Evolutionary conservation across 2,113 vertebrate species (phyloP), one percentile per base, ranked within the genome.

Genomic region (Brienomyrus brachyistius): DNA sequence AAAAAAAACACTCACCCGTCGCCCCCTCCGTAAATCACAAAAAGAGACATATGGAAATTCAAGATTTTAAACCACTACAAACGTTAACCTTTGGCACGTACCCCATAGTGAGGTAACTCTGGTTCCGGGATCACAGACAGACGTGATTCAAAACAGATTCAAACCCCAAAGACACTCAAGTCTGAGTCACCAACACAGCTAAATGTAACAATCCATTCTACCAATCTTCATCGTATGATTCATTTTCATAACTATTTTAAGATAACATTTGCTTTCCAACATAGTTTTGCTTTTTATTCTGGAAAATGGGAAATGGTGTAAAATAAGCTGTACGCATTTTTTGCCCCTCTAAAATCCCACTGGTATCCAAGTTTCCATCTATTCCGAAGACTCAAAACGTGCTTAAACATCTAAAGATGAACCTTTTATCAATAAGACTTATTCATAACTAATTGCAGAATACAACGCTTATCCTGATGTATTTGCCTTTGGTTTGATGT

Each of bases 11-110:
- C 19, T 5, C 54, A 21, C 54, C 54, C 19, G 1, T 6, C 59
- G 15, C 23, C 52, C 88, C 56, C 43, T 59, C 48, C 66, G 52
- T 84, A 84, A 89, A 84, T 85, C 50, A 83, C 15, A 77, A 77
- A 82, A 83, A 77, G 54, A n/a, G 21, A n/a, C 80, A 43, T 27
- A 43, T 23, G 15, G 48, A 50, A 35, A 54, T 89, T 84, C 35
- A 52, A 89, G 54, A 84, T 47, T 90, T 74, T 62, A 59, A 45
- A 89, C 89, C 80, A 89, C 80, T 54, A 59, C 83, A n/a, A 48
- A 89, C 31, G 50, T 62, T 89, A 84, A 89, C 89, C 45, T 43
- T 62, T 89, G 88, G 77, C 89, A 59, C 21, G 21, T 13, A 45
- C 51, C 23, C 31, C 10, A 23, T 45, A 27, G 35, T 89, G 88